Evolutionary conservation across 2,113 vertebrate genomes (phyloP).

Genomic region (Tragelaphus scriptus): DNA sequence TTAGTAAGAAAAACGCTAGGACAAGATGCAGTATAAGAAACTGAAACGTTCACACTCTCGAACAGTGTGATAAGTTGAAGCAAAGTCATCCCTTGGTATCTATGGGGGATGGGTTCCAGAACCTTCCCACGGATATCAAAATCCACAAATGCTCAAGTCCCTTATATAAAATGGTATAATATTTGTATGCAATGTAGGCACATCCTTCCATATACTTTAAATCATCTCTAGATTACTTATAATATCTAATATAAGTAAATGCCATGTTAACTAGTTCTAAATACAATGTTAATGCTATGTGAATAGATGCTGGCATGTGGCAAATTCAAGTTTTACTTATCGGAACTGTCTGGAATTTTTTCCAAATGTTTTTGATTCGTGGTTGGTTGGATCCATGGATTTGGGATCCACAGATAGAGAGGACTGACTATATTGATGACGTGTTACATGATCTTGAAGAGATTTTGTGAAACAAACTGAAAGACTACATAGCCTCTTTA

Average conservation of each 20-base stretch:
- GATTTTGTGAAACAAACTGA: background rate
- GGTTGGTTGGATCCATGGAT: background rate
- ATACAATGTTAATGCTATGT: background rate
- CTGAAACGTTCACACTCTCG: background rate
- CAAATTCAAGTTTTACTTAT: background rate
- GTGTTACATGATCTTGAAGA: background rate
- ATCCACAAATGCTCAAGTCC: background rate
- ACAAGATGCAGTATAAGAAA: background rate
- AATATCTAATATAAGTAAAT: background rate
- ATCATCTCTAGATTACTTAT: background rate
- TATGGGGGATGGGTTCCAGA: background rate
- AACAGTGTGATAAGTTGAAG: background rate
- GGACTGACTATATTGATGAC: background rate
- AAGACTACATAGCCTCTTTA: background rate
- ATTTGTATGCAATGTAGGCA: background rate
- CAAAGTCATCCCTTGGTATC: background rate
- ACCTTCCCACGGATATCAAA: background rate
- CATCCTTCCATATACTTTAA: background rate
- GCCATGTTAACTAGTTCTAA: background rate
- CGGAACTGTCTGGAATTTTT: background rate
- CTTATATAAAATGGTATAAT: background rate
- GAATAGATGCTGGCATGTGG: background rate
- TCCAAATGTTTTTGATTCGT: background rate
- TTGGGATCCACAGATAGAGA: background rate
- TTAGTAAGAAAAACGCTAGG: background rate